Evolutionary conservation across 2,797 vertebrate species (phyloP), one percentile per base, ranked within the genome.

Genomic region (Sphaeramia orbicularis): DNA sequence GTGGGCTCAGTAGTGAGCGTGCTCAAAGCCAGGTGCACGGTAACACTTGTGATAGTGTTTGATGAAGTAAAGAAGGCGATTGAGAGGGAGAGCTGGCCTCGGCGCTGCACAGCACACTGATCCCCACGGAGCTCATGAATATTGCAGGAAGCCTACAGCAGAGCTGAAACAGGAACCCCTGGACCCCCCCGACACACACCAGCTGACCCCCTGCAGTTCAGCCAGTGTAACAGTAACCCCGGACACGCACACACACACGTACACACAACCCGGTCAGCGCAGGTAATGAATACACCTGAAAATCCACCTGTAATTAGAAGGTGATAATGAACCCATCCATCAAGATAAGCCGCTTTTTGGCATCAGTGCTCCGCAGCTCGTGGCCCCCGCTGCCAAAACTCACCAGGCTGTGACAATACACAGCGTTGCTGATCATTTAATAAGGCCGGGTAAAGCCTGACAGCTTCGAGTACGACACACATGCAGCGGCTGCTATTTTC

Each of bases 221-320:
- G 83, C 77, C 69, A 27, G 70, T 80, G 86, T 89, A 85, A 89
- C 83, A 89, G 30, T 91, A 94, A 93, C 88, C 86, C 41, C n/a
- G 21, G 42, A 74, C 65, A 54, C 60, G 43, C 71, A 74, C 50
- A 56, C 66, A 66, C 61, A 72, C 62, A 42, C 55, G 64, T 50
- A 49, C 47, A 38, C 38, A 24, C 44, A 21, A 65, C 64, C 61
- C 85, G 87, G 86, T 91, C 93, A 90, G 90, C 81, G 71, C 93
- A 94, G 83, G 76, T 90, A 94, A 93, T 91, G 90, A 93, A 95
- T 92, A 89, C 91, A 95, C 92, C 93, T 95, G 91, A 93, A 96
- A 94, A 94, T 94, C 88, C 92, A 93, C 83, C 92, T 93, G 93
- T 95, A 95, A 94, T 96, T 95, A 96, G 94, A 92, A 95, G 93